These are phyloP conservation scores for Cyclophora punctaria DNA, from an alignment of 2,888 invertebrate genomes.

Conservation along the genomic window DNA sequence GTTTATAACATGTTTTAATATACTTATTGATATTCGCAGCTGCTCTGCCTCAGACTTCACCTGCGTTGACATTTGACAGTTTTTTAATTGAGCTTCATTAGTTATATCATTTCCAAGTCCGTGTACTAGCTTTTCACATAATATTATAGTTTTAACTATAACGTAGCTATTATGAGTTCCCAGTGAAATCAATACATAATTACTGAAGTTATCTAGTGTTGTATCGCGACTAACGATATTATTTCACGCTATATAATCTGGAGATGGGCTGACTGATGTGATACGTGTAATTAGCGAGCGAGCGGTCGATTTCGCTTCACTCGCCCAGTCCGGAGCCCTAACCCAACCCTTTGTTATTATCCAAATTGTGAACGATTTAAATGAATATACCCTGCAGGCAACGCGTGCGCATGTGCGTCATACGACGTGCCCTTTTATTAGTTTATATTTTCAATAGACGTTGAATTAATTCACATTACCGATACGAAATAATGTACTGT, in stretches of 20 bases:
- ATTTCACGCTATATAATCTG: conserved; percentile 8
- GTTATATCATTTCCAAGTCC: too few species aligned
- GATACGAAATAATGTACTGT: too few species aligned
- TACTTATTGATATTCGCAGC: conserved; percentile 26
- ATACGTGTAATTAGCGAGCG: conserved; percentile 36
- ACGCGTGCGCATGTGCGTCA: conserved; percentile 40
- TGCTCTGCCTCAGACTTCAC: conserved; percentile 36
- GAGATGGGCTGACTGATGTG: conserved; percentile 13
- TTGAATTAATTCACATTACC: too few species aligned
- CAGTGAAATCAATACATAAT: not conserved
- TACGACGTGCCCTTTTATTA: conserved; percentile 34
- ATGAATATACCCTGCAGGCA: conserved; percentile 30
- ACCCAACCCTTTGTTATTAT: conserved; percentile 45
- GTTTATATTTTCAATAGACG: conserved; percentile 7
- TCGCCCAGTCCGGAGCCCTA: conserved; percentile 24
- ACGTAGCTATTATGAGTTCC: too few species aligned
- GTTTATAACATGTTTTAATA: too few species aligned
- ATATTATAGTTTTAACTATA: too few species aligned
- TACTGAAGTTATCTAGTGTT: not conserved
- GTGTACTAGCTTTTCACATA: too few species aligned
- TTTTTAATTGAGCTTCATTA: conserved; percentile 12
- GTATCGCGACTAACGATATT: not conserved
- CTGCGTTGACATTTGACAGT: conserved; percentile 61
- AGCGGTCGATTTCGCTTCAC: conserved; percentile 26
- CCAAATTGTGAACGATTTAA: conserved; percentile 49